Conservation (phyloP, 2,888 invertebrate genomes). For the Mimas tiliae region DNA sequence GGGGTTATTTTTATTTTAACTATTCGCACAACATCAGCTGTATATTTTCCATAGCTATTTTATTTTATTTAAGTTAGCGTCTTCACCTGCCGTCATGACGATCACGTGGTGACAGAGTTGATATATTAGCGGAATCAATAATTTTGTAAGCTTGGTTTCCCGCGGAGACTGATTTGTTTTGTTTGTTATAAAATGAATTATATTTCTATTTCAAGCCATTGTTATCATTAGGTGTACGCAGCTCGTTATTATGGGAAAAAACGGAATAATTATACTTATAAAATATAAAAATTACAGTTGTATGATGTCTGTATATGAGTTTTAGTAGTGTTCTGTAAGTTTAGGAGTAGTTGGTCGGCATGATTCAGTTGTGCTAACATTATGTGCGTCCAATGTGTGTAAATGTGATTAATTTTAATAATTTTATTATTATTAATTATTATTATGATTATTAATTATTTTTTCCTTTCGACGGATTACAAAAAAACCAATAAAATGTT, state of each 20-base stretch:
- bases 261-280: conserved; percentile 22
- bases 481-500: conserved; percentile 79
- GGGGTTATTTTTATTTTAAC: too few species aligned
- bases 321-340: conserved; percentile 77
- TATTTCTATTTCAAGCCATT: conserved; percentile 38
- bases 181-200: conserved; percentile 29
- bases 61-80: neutral
- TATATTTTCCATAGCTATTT: neutral
- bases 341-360: conserved; percentile 54
- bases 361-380: conserved; percentile 50
- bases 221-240: conserved; percentile 44
- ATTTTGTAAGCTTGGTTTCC: conserved; percentile 22
- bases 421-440: conserved; percentile 61
- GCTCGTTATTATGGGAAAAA: conserved; percentile 25
- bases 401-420: conserved; percentile 74
- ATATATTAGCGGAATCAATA: conserved; percentile 20
- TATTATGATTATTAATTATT: conserved; percentile 68
- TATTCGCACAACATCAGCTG: neutral
- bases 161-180: conserved; percentile 66
- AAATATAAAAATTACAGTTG: conserved; percentile 59
- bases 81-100: conserved; percentile 3
- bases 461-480: conserved; percentile 81
- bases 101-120: conserved; percentile 4
- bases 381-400: conserved; percentile 84
- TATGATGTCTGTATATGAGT: conserved; percentile 83